phyloP scores from a whole-genome alignment of 2,797 vertebrate genomes.

The Chromobotia macracanthus region DNA sequence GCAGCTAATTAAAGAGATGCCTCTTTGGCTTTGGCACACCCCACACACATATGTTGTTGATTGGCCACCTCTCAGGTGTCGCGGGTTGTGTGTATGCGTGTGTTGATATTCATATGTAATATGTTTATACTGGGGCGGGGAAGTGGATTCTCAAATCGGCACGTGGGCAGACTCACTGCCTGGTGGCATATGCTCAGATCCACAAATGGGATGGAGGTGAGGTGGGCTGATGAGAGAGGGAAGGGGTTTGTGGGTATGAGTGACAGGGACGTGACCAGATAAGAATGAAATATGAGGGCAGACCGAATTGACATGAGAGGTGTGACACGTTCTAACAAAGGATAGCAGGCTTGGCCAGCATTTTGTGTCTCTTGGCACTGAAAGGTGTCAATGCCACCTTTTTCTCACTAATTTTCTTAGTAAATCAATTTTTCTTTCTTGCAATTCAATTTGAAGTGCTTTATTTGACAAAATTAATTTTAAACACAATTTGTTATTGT shows the following conservation, averaged over 20 bases:
- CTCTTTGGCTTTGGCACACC: constrained; percentile 78
- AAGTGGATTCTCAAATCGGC: constrained; percentile 32
- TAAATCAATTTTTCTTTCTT: not conserved
- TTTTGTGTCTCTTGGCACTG: not conserved
- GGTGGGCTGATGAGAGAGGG: constrained; percentile 24
- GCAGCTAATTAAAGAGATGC: constrained; percentile 82
- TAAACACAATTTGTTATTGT: not conserved
- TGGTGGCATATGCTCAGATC: constrained; percentile 51
- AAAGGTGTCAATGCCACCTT: no score
- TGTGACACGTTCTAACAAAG: not conserved
- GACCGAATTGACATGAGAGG: constrained; percentile 19
- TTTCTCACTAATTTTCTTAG: constrained; percentile 19
- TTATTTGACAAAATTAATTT: constrained; percentile 11
- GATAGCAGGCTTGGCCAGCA: not conserved
- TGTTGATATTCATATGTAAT: constrained; percentile 59
- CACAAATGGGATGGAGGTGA: constrained; percentile 25
- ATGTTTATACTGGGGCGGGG: constrained; percentile 49
- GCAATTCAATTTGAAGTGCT: not conserved
- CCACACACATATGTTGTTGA: constrained; percentile 87
- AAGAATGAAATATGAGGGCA: constrained; percentile 10
- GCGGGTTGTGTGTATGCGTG: constrained; percentile 59
- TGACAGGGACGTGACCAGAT: constrained; percentile 3
- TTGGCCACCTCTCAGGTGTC: constrained; percentile 83
- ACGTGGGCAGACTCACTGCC: constrained; percentile 43
- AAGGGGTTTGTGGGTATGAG: constrained; percentile 27